phyloP scores from a whole-genome alignment of 2,113 vertebrate species.

The Psilopogon haemacephalus region DNA sequence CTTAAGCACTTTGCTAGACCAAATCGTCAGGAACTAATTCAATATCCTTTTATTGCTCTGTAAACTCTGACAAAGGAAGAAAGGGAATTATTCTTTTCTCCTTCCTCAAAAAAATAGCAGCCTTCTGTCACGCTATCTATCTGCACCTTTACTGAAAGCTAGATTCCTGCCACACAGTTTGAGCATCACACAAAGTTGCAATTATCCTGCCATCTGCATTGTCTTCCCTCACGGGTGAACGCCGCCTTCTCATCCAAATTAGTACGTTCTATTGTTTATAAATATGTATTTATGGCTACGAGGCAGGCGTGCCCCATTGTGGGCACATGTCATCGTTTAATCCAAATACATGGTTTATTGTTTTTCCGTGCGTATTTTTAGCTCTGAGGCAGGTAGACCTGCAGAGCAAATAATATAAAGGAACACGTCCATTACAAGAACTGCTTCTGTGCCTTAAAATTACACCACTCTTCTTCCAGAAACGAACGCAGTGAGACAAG shows the following conservation, averaged over 20 bases:
- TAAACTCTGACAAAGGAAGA: slow-evolving; percentile 29
- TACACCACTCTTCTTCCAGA: not conserved
- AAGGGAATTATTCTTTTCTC: not conserved
- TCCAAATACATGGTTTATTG: slow-evolving; percentile 15
- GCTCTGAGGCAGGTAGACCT: not conserved
- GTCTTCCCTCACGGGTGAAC: not conserved
- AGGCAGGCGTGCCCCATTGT: not conserved
- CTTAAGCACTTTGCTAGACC: slow-evolving; percentile 7
- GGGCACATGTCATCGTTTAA: slow-evolving; percentile 26
- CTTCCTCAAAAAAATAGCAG: not conserved
- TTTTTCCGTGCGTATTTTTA: slow-evolving; percentile 12
- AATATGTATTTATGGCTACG: slow-evolving; percentile 4
- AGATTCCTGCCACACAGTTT: slow-evolving; percentile 19
- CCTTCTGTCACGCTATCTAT: not conserved
- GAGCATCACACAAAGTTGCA: not conserved
- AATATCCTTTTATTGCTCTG: slow-evolving; percentile 19
- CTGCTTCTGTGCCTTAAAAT: not conserved
- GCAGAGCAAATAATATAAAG: not conserved
- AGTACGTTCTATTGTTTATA: slow-evolving; percentile 22
- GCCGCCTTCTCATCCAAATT: slow-evolving; percentile 31
- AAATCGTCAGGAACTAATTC: slow-evolving; percentile 42
- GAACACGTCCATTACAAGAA: not conserved
- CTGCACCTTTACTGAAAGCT: not conserved
- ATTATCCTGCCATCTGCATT: slow-evolving; percentile 49
- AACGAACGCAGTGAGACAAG: not conserved